Base-by-base conservation (phyloP, 2,888 invertebrate species). In the Lasioglossum pauxillum region DNA sequence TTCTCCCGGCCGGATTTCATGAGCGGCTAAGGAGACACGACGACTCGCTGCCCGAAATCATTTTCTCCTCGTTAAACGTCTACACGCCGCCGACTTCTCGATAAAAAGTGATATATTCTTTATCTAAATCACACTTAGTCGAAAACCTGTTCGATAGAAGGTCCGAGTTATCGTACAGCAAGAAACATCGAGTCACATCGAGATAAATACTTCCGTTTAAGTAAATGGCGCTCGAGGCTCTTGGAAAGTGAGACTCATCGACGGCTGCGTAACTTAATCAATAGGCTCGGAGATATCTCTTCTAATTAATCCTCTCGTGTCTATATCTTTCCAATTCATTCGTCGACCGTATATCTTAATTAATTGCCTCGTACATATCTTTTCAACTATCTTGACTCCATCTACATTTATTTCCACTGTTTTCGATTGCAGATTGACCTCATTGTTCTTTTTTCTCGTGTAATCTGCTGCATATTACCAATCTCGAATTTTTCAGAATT, bases 1-100 rank as follows among this genome's bases (percentile, higher is more conserved):
- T 71, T 81, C 72, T 74, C 69, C 31, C 75, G 75, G 12, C 38
- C 75, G 71, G 12, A 46, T 82, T 82, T 81, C 67, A 78, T 46
- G 72, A 73, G 10, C 67, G 44, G 53, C 41, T 49, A 75, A 72
- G 77, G 23, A 84, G 67, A 44, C 49, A 53, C 69, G 31, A 71
- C 60, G 79, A 75, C 69, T 16, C 16, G 31, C 77, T 23, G 41
- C 44, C 53, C 41, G 23, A 12, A 10, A 19, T 16, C 74, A n/a
- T 53, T 79, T 38, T 79, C 64, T 23, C 23, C n/a, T 31, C 46
- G n/a, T 73, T 82, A 78, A 71, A 71, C 41, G 41, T 8, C 67
- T 8, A 38, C 19, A 8, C 35, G 10, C 10, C 35, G 23, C 31
- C 19, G 31, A 53, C 8, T 2, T 1, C 5, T 8, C 2, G 31